Evolutionary conservation across 2,113 vertebrate species (phyloP).

Genomic region (Macrotis lagotis): DNA sequence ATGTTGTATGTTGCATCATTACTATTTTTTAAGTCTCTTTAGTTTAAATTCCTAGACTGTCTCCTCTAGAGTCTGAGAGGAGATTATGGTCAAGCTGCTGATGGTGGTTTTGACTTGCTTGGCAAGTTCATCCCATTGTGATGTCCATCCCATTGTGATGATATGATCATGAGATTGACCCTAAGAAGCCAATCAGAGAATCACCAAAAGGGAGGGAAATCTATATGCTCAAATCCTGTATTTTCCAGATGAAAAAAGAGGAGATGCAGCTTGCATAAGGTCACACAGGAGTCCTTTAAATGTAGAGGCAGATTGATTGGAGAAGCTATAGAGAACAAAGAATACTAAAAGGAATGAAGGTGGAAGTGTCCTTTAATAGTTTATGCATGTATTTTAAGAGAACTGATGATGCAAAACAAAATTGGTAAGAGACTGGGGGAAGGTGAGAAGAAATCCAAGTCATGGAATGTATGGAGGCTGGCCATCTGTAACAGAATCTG

Average conservation of each 20-base stretch:
- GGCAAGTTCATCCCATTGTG: background rate
- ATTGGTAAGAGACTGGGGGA: conserved; percentile 66
- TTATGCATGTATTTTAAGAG: conserved; percentile 71
- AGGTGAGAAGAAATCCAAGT: conserved; percentile 70
- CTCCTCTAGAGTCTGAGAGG: background rate
- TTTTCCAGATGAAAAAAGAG: background rate
- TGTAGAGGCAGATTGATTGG: background rate
- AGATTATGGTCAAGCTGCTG: background rate
- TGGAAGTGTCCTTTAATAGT: conserved; percentile 60
- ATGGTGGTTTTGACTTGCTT: background rate
- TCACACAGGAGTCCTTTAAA: background rate
- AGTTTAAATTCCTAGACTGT: background rate
- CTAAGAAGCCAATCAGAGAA: background rate
- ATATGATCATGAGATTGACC: background rate
- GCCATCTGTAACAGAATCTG: conserved; percentile 72
- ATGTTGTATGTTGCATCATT: background rate
- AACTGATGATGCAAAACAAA: conserved; percentile 61
- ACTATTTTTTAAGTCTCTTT: background rate
- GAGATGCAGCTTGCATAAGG: background rate
- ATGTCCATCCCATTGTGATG: background rate
- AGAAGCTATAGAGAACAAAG: background rate
- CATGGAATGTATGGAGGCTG: conserved; percentile 59
- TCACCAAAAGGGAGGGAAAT: background rate
- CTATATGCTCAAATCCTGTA: background rate
- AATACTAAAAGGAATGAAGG: conserved; percentile 32